Evolutionary conservation across 1,140 invertebrate genomes (phyloP).

Genomic region (Polypedilum vanderplanki): DNA sequence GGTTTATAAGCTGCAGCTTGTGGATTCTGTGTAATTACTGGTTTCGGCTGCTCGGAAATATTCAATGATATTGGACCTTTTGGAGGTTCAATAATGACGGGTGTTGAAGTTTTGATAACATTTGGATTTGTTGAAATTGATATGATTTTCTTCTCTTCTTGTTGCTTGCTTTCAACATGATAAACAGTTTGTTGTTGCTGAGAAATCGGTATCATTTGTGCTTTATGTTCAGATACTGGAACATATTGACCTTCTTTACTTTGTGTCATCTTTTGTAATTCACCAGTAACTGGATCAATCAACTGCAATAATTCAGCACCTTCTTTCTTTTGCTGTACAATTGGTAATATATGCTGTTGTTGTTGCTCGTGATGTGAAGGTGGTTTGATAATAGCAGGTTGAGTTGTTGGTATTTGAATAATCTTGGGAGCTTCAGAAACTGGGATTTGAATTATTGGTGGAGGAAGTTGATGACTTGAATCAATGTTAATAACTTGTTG

Average conservation of each 20-base stretch:
- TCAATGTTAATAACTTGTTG: slow-evolving; percentile 33
- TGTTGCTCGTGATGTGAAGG: background rate
- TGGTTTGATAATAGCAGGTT: slow-evolving; percentile 31
- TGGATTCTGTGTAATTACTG: background rate
- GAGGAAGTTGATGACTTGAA: slow-evolving; percentile 34
- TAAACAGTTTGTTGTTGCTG: background rate
- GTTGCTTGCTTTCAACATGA: background rate
- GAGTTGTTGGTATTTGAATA: slow-evolving; percentile 29
- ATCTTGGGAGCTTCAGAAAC: slow-evolving; percentile 36
- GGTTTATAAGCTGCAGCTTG: background rate
- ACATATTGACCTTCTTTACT: slow-evolving; percentile 66
- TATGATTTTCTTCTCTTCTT: background rate
- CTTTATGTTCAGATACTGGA: slow-evolving; percentile 46
- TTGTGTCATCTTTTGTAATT: slow-evolving; percentile 60
- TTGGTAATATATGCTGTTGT: background rate
- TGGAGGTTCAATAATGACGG: background rate
- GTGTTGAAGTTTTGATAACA: background rate
- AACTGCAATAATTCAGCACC: slow-evolving; percentile 52
- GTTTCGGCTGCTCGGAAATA: background rate
- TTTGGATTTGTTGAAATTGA: background rate
- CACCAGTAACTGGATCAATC: slow-evolving; percentile 70
- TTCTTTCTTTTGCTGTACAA: background rate
- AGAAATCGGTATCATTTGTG: background rate
- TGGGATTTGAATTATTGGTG: background rate
- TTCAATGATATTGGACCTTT: background rate